Conservation (phyloP, 2,797 vertebrate species). For the Sebastes elongatus region DNA sequence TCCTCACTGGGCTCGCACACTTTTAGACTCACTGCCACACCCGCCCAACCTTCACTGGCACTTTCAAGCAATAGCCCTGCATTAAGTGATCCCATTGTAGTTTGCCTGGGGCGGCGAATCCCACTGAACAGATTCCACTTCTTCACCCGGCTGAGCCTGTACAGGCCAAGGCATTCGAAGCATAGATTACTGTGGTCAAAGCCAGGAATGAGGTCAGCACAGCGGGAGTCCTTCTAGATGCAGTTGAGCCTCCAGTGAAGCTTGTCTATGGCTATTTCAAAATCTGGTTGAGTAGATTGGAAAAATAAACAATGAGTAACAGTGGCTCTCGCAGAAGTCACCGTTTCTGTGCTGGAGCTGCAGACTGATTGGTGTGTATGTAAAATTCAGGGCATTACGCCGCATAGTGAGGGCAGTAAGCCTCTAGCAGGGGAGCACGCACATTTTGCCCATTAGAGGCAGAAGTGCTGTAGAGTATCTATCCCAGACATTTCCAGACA, state of each 20-base stretch:
- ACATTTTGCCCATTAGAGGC: slow-evolving; percentile 43
- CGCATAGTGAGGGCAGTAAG: slow-evolving; percentile 19
- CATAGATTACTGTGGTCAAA: slow-evolving; percentile 73
- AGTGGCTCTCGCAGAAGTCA: slow-evolving; percentile 32
- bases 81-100: slow-evolving; percentile 49
- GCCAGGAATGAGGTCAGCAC: slow-evolving; percentile 77
- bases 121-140: slow-evolving; percentile 56
- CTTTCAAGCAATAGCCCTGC: slow-evolving; percentile 34
- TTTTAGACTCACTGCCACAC: slow-evolving; percentile 45
- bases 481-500: slow-evolving; percentile 28
- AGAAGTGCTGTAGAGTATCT: slow-evolving; percentile 12
- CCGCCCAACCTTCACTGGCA: slow-evolving; percentile 41
- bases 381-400: slow-evolving; percentile 42
- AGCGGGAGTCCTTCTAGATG: slow-evolving; percentile 67
- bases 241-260: slow-evolving; percentile 54
- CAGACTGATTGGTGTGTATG: slow-evolving; percentile 35
- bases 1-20: slow-evolving; percentile 30
- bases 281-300: slow-evolving; percentile 65
- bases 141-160: slow-evolving; percentile 56
- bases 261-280: slow-evolving; percentile 54
- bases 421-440: slow-evolving; percentile 27
- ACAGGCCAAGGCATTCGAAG: slow-evolving; percentile 58
- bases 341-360: slow-evolving; percentile 33
- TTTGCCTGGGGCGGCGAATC: slow-evolving; percentile 57
- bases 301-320: slow-evolving; percentile 64